Evolutionary conservation across 2,888 invertebrate genomes (phyloP).

Genomic region (Cataglyphis albicans): DNA sequence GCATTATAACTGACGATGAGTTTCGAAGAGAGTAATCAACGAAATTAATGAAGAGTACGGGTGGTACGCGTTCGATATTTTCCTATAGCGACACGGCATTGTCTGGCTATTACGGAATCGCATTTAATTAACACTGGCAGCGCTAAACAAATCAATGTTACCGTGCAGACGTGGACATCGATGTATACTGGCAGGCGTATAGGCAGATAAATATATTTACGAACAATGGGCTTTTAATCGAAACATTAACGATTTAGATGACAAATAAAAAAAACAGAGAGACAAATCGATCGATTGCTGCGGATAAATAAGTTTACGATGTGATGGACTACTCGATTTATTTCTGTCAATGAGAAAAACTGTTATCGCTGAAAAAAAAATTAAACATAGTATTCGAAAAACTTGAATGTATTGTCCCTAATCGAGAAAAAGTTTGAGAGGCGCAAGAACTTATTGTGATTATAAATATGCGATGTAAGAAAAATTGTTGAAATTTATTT

Average conservation of each 20-base stretch:
- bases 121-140: conserved; percentile 53
- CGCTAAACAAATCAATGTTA: conserved; percentile 35
- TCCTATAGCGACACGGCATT: conserved; percentile 11
- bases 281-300: conserved; percentile 54
- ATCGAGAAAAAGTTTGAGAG: neutral
- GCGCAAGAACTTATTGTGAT: neutral
- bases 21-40: conserved; percentile 28
- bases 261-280: conserved; percentile 42
- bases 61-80: conserved; percentile 22
- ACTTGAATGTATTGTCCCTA: neutral
- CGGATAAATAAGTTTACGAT: conserved; percentile 37
- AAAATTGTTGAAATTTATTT: neutral
- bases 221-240: conserved; percentile 48
- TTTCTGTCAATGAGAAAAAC: neutral
- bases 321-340: neutral
- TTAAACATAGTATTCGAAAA: neutral
- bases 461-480: neutral
- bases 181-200: conserved; percentile 11
- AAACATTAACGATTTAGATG: conserved; percentile 11
- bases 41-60: conserved; percentile 33
- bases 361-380: neutral
- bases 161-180: neutral
- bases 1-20: neutral
- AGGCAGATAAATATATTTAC: conserved; percentile 52
- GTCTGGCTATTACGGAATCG: conserved; percentile 39